Evolutionary conservation across 2,113 vertebrate species (phyloP).

Genomic region (Caracal caracal): DNA sequence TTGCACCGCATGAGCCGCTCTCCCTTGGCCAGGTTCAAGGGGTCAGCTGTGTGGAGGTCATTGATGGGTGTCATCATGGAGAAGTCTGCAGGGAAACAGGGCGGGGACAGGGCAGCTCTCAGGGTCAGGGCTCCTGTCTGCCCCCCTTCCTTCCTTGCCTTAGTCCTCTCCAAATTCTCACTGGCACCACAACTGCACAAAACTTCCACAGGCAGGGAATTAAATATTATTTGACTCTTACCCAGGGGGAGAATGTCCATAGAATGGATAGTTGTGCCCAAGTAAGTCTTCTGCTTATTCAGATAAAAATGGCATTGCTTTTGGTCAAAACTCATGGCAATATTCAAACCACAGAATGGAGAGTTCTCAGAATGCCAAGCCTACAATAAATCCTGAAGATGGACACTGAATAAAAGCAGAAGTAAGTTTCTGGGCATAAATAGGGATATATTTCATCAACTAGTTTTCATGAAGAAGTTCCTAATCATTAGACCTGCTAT

Average conservation of each 20-base stretch:
- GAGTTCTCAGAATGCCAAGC: not conserved
- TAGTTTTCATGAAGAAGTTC: not conserved
- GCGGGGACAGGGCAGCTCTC: not conserved
- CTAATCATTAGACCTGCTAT: not conserved
- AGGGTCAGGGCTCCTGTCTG: not conserved
- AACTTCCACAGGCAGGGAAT: not conserved
- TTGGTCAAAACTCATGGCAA: not conserved
- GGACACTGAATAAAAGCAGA: not conserved
- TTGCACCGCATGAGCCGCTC: slow-evolving; percentile 97
- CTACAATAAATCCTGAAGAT: not conserved
- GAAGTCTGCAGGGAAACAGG: slow-evolving; percentile 85
- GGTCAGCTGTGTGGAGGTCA: slow-evolving; percentile 92
- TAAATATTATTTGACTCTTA: not conserved
- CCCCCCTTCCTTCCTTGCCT: not conserved
- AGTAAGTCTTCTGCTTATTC: not conserved
- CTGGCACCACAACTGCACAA: not conserved
- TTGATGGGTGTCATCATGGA: slow-evolving; percentile 95
- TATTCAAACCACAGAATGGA: not conserved
- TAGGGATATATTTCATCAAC: not conserved
- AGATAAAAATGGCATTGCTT: not conserved
- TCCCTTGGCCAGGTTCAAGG: slow-evolving; percentile 92
- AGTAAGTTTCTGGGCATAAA: not conserved
- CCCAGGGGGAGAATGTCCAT: not conserved
- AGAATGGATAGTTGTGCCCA: not conserved
- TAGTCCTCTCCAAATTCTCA: not conserved